Evolutionary conservation across 2,888 invertebrate genomes (phyloP).

Genomic region (Dastarcus helophoroides): DNA sequence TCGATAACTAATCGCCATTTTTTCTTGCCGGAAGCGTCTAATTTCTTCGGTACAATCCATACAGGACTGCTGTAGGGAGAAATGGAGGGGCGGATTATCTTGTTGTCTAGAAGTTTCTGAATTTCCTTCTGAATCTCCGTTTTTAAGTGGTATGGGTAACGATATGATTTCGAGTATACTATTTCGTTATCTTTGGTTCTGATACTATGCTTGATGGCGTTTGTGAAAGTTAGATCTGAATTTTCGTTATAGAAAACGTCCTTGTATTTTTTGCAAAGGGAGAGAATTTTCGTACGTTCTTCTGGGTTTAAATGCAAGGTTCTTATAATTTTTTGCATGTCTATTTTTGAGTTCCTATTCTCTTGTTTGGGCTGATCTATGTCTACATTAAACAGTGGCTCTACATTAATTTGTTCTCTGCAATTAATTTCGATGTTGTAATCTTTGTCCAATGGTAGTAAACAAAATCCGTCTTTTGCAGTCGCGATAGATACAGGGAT

Average conservation of each 20-base stretch:
- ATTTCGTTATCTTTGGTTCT: slow-evolving; percentile 9
- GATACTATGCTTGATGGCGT: slow-evolving; percentile 11
- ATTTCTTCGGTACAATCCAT: slow-evolving; percentile 12
- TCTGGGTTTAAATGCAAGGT: slow-evolving; percentile 9
- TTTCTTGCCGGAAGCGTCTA: slow-evolving; percentile 14
- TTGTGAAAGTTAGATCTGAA: slow-evolving; percentile 4
- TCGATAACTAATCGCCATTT: slow-evolving; percentile 14
- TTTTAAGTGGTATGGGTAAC: slow-evolving; percentile 8
- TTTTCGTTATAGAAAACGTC: slow-evolving; percentile 8
- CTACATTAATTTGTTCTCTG: slow-evolving; percentile 9
- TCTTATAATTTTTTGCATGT: slow-evolving; percentile 8
- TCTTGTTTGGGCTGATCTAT: slow-evolving; percentile 3
- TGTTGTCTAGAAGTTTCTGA: slow-evolving; percentile 11
- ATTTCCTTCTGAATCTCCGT: slow-evolving; percentile 13
- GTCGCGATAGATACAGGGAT: slow-evolving; percentile 9
- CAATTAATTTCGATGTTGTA: slow-evolving; percentile 7
- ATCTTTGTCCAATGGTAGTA: slow-evolving; percentile 5
- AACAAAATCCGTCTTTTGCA: slow-evolving; percentile 8
- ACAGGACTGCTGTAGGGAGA: slow-evolving; percentile 12
- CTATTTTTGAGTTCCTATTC: not conserved
- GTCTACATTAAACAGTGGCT: slow-evolving; percentile 8
- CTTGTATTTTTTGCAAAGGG: slow-evolving; percentile 6
- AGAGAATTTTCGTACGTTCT: slow-evolving; percentile 7
- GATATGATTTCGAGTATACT: slow-evolving; percentile 12
- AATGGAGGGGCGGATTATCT: slow-evolving; percentile 10